Evolutionary conservation across 2,888 invertebrate genomes (phyloP).

Genomic region (Mechanitis messenoides): DNA sequence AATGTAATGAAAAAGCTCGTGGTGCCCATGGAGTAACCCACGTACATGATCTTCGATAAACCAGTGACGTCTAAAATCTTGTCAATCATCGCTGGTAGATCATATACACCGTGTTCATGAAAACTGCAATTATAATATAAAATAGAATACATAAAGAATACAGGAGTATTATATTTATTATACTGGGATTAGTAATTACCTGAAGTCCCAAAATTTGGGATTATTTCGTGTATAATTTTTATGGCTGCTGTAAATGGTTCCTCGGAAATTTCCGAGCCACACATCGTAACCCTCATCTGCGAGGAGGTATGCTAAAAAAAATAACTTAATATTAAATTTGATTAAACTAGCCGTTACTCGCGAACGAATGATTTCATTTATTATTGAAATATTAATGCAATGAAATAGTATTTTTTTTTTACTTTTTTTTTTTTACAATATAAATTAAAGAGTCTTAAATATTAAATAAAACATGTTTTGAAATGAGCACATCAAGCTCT

Average conservation of each 20-base stretch:
- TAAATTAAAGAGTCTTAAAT: no score
- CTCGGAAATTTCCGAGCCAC: slow-evolving; percentile 75
- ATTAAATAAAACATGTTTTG: no score
- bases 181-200: slow-evolving; percentile 46
- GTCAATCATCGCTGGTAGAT: slow-evolving; percentile 76
- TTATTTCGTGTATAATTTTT: slow-evolving; percentile 52
- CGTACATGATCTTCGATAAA: slow-evolving; percentile 60
- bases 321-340: neutral
- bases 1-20: slow-evolving; percentile 76
- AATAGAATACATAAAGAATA: neutral
- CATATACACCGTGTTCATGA: slow-evolving; percentile 77
- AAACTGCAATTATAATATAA: slow-evolving; percentile 53
- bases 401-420: no score
- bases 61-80: slow-evolving; percentile 62
- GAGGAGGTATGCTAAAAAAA: slow-evolving; percentile 67
- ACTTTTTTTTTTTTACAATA: no score
- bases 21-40: slow-evolving; percentile 79
- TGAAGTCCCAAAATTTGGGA: slow-evolving; percentile 74
- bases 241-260: slow-evolving; percentile 68
- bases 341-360: no score
- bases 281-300: slow-evolving; percentile 79
- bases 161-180: neutral
- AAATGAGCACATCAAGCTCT: no score
- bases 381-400: no score
- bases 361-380: no score